These are phyloP conservation scores for Enoplolaimus lenunculus DNA, from an alignment of 2,888 invertebrate species.

Conservation along the genomic window DNA sequence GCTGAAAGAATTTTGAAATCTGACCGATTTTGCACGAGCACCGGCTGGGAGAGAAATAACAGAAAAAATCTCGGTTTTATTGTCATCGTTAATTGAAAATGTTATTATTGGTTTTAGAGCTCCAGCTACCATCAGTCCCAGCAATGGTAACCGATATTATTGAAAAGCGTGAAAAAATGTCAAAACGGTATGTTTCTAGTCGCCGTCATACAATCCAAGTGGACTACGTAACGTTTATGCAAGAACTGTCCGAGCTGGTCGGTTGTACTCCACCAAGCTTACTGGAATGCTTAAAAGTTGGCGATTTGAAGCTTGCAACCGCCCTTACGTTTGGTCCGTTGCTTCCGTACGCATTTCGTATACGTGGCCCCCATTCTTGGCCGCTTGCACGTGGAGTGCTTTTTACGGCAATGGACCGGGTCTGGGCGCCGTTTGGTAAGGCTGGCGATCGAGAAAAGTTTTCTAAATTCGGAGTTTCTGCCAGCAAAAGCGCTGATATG, in stretches of 20 bases:
- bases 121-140: not conserved
- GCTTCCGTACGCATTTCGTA: slow-evolving; percentile 41
- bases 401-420: slow-evolving; percentile 30
- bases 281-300: slow-evolving; percentile 31
- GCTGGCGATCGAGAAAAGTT: too few relatives aligned
- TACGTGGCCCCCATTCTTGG: slow-evolving; percentile 43
- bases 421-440: slow-evolving; percentile 21
- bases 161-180: slow-evolving; percentile 34
- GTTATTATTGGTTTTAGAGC: too few relatives aligned
- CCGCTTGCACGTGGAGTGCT: slow-evolving; percentile 43
- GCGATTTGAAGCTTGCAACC: slow-evolving; percentile 32
- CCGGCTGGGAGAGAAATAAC: too few relatives aligned
- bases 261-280: slow-evolving; percentile 43
- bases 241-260: slow-evolving; percentile 42
- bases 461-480: too few relatives aligned
- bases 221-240: slow-evolving; percentile 41
- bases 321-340: slow-evolving; percentile 37
- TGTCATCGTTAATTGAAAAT: too few relatives aligned
- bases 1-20: too few relatives aligned
- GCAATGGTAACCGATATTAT: slow-evolving; percentile 41
- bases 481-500: too few relatives aligned
- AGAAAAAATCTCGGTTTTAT: too few relatives aligned
- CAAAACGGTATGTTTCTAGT: slow-evolving; percentile 30
- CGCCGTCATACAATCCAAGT: slow-evolving; percentile 44
- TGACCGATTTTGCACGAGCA: too few relatives aligned